phyloP scores from a whole-genome alignment of 2,797 vertebrate species.

The Pseudocheirus occidentalis region DNA sequence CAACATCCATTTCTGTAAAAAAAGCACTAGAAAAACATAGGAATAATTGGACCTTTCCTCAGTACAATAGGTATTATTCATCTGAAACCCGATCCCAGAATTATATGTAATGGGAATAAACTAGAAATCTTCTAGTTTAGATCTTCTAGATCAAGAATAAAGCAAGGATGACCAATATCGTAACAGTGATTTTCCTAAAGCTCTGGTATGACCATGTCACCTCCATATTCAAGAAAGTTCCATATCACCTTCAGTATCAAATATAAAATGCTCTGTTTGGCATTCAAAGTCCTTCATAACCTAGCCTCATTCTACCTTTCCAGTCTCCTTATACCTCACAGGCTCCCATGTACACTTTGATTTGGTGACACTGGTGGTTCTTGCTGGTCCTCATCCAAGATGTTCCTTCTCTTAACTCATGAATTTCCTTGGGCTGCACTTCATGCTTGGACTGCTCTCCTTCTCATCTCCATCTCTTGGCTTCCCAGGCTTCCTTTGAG shows the following conservation, averaged over 20 bases:
- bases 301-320: background rate
- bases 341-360: background rate
- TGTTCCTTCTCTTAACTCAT: background rate
- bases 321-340: background rate
- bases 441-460: background rate
- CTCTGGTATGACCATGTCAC: background rate
- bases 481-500: background rate
- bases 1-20: background rate
- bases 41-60: background rate
- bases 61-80: background rate
- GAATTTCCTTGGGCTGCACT: background rate
- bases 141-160: background rate
- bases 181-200: background rate
- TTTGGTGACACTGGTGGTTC: background rate
- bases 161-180: background rate
- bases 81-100: background rate
- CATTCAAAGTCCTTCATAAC: background rate
- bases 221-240: background rate
- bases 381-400: background rate
- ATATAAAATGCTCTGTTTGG: background rate
- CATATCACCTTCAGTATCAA: background rate
- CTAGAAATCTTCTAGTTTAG: too few species aligned
- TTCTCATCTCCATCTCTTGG: background rate
- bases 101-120: background rate
- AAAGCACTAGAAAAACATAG: background rate